Evolutionary conservation across 2,888 invertebrate species (phyloP), one percentile per base, ranked within the genome.

Genomic region (Plebejus melissa): DNA sequence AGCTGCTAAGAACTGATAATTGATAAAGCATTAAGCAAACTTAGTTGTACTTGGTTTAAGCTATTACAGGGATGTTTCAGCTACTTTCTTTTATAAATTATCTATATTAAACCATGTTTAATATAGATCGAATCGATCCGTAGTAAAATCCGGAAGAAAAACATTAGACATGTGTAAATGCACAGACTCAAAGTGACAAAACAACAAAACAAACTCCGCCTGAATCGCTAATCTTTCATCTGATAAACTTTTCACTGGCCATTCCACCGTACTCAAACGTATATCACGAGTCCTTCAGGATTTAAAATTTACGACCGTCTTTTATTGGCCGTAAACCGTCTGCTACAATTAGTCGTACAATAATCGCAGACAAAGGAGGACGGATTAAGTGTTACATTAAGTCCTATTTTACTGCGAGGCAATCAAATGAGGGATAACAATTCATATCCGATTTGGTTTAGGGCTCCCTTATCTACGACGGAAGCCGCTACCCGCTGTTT

Each of bases 271-370:
- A 82, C 78, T 81, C 82, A 83, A 84, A 79, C 79, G 81, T 81
- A 83, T n/a, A 83, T 82, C 80, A 78, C 80, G 78, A 82, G 77
- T 82, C 81, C 80, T 82, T 82, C 82, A 82, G 83, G 83, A 83
- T 83, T 83, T 81, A 81, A 82, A 84, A 85, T 84, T 86, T 85
- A 85, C 83, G 82, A 83, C 82, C 78, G 80, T 80, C 81, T 81
- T 81, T 82, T 86, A 84, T 85, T 85, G 83, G 83, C 80, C 81
- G 83, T 82, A 85, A 86, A 86, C 81, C 78, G 82, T 80, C 80
- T 81, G 79, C 82, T 81, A 83, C 84, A 86, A 86, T 86, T 85
- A 86, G 83, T 82, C 77, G 81, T 79, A 81, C 84, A 85, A 86
- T 83, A 85, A 83, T 82, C 77, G 80, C 81, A 81, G 83, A 85